phyloP scores from a whole-genome alignment of 2,113 vertebrate species.

The Cygnus buccinator region DNA sequence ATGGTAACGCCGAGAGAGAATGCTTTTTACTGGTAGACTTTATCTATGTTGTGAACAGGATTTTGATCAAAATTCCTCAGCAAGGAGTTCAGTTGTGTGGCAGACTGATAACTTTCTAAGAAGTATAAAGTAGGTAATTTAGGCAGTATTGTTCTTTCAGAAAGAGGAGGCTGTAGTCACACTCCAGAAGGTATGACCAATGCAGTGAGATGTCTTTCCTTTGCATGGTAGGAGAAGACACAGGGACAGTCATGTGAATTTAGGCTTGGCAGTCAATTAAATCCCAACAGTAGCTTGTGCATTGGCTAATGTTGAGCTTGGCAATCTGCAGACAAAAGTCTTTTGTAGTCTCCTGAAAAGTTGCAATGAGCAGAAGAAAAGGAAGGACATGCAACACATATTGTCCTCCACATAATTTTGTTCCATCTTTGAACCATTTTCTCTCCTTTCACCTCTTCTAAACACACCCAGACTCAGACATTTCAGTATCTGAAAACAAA shows the following conservation, averaged over 20 bases:
- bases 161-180: not conserved
- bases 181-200: not conserved
- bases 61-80: constrained; percentile 7
- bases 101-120: not conserved
- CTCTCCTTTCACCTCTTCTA: not conserved
- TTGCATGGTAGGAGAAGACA: not conserved
- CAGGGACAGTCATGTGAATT: not conserved
- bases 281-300: not conserved
- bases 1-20: not conserved
- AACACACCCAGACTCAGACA: not conserved
- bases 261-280: not conserved
- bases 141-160: not conserved
- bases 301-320: not conserved
- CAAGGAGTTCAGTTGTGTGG: not conserved
- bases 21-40: not conserved
- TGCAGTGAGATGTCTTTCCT: not conserved
- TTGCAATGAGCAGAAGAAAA: not conserved
- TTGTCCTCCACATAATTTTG: not conserved
- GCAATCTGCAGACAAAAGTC: not conserved
- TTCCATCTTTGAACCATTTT: not conserved
- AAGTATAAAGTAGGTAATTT: not conserved
- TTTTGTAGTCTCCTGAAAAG: not conserved
- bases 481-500: not conserved
- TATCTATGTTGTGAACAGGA: not conserved
- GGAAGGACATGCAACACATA: not conserved